Conservation (phyloP, 53 echinoderm and acorn worm genomes). For the Luidia sarsii region DNA sequence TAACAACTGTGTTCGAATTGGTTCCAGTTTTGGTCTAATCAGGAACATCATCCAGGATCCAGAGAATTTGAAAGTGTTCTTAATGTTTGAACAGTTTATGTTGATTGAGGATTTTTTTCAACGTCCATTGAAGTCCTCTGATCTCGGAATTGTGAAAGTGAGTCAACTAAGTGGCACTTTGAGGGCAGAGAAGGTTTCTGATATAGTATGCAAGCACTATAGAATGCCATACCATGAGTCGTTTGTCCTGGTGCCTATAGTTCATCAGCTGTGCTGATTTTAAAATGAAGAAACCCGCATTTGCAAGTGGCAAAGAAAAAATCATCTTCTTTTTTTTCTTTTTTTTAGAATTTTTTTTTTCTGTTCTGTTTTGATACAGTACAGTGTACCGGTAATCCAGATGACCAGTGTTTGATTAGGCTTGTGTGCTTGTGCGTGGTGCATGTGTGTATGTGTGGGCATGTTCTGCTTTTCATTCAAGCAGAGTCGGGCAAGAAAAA, state of each 20-base stretch:
- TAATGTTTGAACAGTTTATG: constrained; percentile 14
- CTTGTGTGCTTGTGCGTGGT: too few species aligned
- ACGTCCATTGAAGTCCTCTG: constrained; percentile 16
- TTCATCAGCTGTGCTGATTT: background rate
- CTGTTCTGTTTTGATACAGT: too few species aligned
- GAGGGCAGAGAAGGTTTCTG: background rate
- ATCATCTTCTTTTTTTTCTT: too few species aligned
- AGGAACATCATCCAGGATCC: constrained; percentile 4
- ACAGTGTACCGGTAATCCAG: too few species aligned
- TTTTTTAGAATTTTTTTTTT: too few species aligned
- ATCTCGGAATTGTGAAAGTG: constrained; percentile 4
- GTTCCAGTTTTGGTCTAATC: background rate
- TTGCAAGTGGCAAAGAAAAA: too few species aligned
- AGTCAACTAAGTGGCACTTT: background rate
- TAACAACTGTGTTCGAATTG: constrained; percentile 34
- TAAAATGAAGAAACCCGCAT: too few species aligned
- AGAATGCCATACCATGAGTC: background rate
- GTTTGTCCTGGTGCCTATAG: background rate
- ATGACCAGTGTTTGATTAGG: too few species aligned
- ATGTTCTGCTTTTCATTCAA: too few species aligned
- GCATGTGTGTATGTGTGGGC: too few species aligned
- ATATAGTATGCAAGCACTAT: background rate
- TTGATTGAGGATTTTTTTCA: background rate
- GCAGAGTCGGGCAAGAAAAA: too few species aligned
- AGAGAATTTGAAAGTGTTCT: background rate